phyloP scores from a whole-genome alignment of 2,888 invertebrate genomes.

The Auanema sp. region DNA sequence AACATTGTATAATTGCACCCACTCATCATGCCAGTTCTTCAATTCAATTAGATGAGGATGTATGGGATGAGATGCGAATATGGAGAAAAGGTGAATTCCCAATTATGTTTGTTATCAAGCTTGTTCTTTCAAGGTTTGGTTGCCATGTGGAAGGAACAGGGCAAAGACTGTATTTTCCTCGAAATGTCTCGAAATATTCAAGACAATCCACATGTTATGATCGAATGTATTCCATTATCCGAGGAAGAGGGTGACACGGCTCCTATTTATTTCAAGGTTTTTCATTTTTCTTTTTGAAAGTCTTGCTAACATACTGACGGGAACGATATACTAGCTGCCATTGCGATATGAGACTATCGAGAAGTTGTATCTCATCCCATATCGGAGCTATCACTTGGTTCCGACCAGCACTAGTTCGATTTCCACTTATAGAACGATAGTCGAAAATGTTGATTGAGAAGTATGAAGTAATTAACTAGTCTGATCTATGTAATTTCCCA shows the following conservation, averaged over 20 bases:
- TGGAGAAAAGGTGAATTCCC: constrained; percentile 72
- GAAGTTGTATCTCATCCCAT: too few relatives aligned
- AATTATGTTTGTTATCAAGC: background rate
- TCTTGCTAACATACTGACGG: too few relatives aligned
- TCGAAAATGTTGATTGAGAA: too few relatives aligned
- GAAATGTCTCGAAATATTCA: constrained; percentile 81
- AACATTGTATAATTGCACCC: constrained; percentile 84
- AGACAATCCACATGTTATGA: constrained; percentile 75
- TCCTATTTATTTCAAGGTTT: constrained; percentile 88
- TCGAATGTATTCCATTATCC: constrained; percentile 86
- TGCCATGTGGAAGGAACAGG: constrained; percentile 74
- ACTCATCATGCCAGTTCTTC: constrained; percentile 78
- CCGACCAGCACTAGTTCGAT: too few relatives aligned
- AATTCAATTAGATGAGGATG: constrained; percentile 88
- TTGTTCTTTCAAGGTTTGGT: constrained; percentile 71
- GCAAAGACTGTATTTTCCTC: constrained; percentile 84
- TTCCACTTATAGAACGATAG: too few relatives aligned
- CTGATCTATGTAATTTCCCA: too few relatives aligned
- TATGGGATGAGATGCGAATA: constrained; percentile 83
- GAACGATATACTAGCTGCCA: too few relatives aligned
- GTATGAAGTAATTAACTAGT: too few relatives aligned
- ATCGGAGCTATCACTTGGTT: too few relatives aligned
- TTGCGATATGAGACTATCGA: too few relatives aligned
- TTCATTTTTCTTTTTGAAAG: too few relatives aligned
- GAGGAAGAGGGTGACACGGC: constrained; percentile 83